Conservation (phyloP, 2,888 invertebrate species). For the Thelaira solivaga region DNA sequence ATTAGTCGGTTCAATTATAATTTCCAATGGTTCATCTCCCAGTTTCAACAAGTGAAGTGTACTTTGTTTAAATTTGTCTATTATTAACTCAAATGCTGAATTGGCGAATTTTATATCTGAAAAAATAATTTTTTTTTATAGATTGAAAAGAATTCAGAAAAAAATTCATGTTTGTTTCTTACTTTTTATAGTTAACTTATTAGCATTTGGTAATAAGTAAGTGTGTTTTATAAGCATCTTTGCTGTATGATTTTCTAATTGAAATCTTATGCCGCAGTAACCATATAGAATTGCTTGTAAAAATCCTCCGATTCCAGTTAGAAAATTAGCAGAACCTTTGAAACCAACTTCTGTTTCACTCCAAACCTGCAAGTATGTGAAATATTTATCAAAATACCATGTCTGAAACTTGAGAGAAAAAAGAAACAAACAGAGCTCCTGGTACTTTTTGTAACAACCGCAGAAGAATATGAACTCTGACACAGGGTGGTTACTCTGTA, state of each 20-base stretch:
- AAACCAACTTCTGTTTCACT: conserved; percentile 79
- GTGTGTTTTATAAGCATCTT: conserved; percentile 54
- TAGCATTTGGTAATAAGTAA: conserved; percentile 38
- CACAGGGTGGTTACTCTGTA: no score
- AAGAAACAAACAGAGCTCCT: no score
- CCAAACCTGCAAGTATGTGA: conserved; percentile 78
- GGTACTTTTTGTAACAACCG: no score
- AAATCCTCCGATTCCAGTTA: conserved; percentile 82
- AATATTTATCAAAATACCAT: no score
- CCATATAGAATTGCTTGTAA: conserved; percentile 80
- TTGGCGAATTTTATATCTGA: conserved; percentile 69
- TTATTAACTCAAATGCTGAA: conserved; percentile 65
- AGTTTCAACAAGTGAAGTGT: conserved; percentile 50
- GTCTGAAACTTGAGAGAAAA: no score
- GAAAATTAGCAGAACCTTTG: conserved; percentile 80
- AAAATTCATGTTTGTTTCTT: not conserved
- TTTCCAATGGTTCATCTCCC: conserved; percentile 47
- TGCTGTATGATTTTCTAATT: conserved; percentile 67
- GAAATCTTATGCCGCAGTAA: conserved; percentile 79
- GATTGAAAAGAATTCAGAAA: not conserved
- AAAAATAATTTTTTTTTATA: not conserved
- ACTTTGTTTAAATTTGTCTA: conserved; percentile 18
- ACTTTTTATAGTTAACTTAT: conserved; percentile 61
- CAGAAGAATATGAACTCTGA: no score
- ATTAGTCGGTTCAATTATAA: conserved; percentile 22